Conservation (phyloP, 2,888 invertebrate genomes). For the Harpalus rufipes region DNA sequence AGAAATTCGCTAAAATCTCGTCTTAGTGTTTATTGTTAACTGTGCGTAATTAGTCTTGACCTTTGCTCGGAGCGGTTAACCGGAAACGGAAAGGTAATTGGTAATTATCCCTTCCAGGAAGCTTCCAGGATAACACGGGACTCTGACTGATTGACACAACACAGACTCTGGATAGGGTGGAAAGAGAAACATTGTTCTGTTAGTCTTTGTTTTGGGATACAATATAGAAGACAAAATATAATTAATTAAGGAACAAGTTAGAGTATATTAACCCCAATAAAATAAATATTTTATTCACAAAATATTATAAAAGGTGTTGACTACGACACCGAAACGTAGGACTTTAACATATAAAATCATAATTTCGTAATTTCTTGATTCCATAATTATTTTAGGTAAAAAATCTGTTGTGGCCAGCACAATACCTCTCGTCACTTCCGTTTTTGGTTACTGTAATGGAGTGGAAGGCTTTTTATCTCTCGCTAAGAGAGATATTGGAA, state of each 20-base stretch:
- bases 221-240: not conserved
- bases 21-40: not conserved
- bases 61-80: slow-evolving; percentile 22
- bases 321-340: no score
- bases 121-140: not conserved
- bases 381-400: no score
- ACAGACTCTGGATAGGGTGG: not conserved
- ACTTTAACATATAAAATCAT: no score
- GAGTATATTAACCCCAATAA: not conserved
- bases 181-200: not conserved
- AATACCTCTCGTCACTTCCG: no score
- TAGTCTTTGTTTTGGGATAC: not conserved
- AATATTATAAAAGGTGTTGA: no score
- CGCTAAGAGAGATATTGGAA: no score
- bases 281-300: no score
- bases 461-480: no score
- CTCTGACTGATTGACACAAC: not conserved
- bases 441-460: no score
- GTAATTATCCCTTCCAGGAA: slow-evolving; percentile 13
- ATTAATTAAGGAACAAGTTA: not conserved
- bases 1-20: not conserved
- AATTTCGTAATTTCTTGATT: no score
- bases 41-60: slow-evolving; percentile 12
- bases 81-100: slow-evolving; percentile 31
- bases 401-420: no score